Conservation (phyloP, 2,888 invertebrate genomes). For the Cryptocephalus primarius region DNA sequence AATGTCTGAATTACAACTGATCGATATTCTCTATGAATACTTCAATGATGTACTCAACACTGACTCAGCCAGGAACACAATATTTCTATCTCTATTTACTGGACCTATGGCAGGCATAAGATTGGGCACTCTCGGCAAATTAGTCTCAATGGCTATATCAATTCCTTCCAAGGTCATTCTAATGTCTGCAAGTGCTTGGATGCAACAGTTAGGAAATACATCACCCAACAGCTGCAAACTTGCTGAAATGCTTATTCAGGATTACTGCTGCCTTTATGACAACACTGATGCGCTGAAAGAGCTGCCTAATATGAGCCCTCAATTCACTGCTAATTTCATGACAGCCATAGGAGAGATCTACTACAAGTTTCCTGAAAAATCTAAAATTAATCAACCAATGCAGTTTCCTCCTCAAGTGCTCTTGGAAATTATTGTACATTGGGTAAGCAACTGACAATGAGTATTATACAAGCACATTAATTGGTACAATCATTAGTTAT, state of each 20-base stretch:
- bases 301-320: slow-evolving; percentile 65
- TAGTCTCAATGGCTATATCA: slow-evolving; percentile 79
- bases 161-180: slow-evolving; percentile 66
- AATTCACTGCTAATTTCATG: slow-evolving; percentile 81
- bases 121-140: slow-evolving; percentile 62
- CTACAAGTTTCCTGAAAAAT: slow-evolving; percentile 28
- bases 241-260: slow-evolving; percentile 66
- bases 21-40: slow-evolving; percentile 68
- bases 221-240: slow-evolving; percentile 64
- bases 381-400: slow-evolving; percentile 22
- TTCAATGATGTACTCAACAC: slow-evolving; percentile 52
- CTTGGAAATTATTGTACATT: slow-evolving; percentile 56
- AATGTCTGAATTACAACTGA: slow-evolving; percentile 66
- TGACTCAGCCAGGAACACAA: slow-evolving; percentile 67
- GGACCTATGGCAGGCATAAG: slow-evolving; percentile 55
- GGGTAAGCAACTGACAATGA: slow-evolving; percentile 40
- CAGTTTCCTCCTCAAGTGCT: slow-evolving; percentile 51
- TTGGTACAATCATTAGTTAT: too few relatives aligned
- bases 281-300: slow-evolving; percentile 57
- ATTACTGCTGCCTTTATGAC: slow-evolving; percentile 71
- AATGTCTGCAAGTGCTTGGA: slow-evolving; percentile 76
- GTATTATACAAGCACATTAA: too few relatives aligned
- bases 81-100: slow-evolving; percentile 75
- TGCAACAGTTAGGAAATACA: slow-evolving; percentile 79
- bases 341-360: slow-evolving; percentile 77